phyloP scores from a whole-genome alignment of 2,888 invertebrate species.

The Oegoconia quadripuncta region DNA sequence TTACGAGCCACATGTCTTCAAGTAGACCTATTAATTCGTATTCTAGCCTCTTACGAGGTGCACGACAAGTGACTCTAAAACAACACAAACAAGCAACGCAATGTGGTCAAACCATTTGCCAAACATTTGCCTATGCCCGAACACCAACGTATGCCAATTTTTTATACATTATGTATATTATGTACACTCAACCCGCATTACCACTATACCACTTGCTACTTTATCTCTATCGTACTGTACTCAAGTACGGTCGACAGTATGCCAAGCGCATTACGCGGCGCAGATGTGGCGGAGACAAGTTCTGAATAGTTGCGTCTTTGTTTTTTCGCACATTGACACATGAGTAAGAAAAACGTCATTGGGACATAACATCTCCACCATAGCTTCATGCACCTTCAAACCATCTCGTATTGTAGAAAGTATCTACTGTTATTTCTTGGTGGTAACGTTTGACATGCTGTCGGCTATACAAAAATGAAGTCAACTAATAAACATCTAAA shows the following conservation, averaged over 20 bases:
- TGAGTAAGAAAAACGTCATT: too few species aligned
- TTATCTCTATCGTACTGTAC: conserved; percentile 58
- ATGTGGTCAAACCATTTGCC: conserved; percentile 69
- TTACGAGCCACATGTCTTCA: conserved; percentile 46
- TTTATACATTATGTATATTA: conserved; percentile 43
- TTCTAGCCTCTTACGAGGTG: conserved; percentile 40
- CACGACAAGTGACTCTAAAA: conserved; percentile 41
- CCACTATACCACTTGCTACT: conserved; percentile 50
- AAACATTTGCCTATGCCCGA: conserved; percentile 38
- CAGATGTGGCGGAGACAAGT: too few species aligned
- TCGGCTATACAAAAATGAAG: conserved; percentile 72
- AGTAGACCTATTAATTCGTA: conserved; percentile 57
- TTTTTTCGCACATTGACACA: too few species aligned
- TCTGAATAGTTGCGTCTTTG: too few species aligned
- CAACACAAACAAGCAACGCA: conserved; percentile 46
- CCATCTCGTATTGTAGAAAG: too few species aligned
- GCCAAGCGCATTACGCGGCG: too few species aligned
- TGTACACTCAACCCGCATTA: conserved; percentile 71
- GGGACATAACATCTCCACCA: too few species aligned
- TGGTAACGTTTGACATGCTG: too few species aligned
- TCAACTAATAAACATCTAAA: conserved; percentile 71
- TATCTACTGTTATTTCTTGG: too few species aligned
- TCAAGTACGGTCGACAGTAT: too few species aligned
- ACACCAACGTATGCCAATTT: conserved; percentile 38
- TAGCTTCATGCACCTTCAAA: too few species aligned